Evolutionary conservation across 1,140 invertebrate species (phyloP).

Genomic region (Portunus trituberculatus): DNA sequence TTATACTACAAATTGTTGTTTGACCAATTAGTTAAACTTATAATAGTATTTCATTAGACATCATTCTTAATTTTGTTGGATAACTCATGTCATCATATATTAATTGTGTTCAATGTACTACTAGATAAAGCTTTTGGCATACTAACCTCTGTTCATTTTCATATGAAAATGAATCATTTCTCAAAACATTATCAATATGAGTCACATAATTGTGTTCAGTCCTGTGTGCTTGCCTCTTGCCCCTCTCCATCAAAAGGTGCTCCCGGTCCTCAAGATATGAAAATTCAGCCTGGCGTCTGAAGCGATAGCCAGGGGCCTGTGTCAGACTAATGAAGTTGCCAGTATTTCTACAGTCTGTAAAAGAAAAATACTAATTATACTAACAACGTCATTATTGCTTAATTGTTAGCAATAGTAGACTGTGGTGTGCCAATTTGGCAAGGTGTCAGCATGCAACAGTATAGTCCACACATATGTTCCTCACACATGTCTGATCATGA

Average conservation of each 20-base stretch:
- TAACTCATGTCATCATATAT: too few species aligned
- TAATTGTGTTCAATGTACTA: too few species aligned
- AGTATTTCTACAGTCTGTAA: conserved; percentile 80
- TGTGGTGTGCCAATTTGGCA: too few species aligned
- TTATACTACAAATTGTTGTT: too few species aligned
- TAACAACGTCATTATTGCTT: neutral
- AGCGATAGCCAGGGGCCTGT: conserved; percentile 78
- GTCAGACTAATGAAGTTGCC: conserved; percentile 78
- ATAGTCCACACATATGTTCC: too few species aligned
- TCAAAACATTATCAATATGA: neutral
- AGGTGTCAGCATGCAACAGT: too few species aligned
- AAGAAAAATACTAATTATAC: conserved; percentile 37
- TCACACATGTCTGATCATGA: too few species aligned
- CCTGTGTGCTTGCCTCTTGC: neutral
- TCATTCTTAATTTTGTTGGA: too few species aligned
- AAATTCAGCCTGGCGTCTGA: conserved; percentile 78
- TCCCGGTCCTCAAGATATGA: conserved; percentile 77
- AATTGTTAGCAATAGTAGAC: too few species aligned
- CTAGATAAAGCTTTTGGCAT: neutral
- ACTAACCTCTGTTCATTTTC: conserved; percentile 37
- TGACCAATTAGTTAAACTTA: too few species aligned
- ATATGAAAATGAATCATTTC: neutral
- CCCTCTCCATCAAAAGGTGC: conserved; percentile 52
- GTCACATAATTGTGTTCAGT: neutral
- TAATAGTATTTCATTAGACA: too few species aligned